A percentile compares a stretch with the other conserved stretches of the same genome.
Conservation (phyloP, 2,113 vertebrate species). For the Cyphomyrus plagiostoma region DNA sequence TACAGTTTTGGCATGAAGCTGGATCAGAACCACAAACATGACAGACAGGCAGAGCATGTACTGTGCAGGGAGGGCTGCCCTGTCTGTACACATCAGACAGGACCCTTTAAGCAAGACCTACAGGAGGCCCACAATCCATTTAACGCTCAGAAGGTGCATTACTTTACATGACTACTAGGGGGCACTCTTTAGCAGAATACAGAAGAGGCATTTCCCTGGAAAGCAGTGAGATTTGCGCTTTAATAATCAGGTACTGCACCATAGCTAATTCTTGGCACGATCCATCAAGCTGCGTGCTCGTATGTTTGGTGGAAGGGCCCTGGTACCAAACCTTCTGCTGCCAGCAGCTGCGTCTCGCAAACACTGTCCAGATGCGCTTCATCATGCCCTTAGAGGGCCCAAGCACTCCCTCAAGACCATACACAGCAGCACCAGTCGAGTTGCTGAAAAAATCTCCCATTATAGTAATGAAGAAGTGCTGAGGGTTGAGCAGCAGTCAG, state of each 20-base stretch:
- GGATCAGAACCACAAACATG: not conserved
- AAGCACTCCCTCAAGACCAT: not conserved
- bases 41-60: not conserved
- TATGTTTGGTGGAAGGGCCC: not conserved
- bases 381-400: not conserved
- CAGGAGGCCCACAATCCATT: not conserved
- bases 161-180: not conserved
- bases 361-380: not conserved
- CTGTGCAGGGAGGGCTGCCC: not conserved
- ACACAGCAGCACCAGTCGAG: not conserved
- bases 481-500: slow-evolving; percentile 19
- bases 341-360: not conserved
- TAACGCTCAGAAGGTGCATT: not conserved
- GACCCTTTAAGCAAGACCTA: not conserved
- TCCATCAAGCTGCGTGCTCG: not conserved
- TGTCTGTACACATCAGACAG: not conserved
- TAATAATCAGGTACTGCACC: not conserved
- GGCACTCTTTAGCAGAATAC: slow-evolving; percentile 3
- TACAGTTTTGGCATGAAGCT: not conserved
- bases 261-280: not conserved
- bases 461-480: slow-evolving; percentile 11
- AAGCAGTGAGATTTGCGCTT: not conserved
- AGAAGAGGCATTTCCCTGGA: not conserved
- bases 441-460: slow-evolving; percentile 1
- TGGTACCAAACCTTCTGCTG: not conserved